Percentiles rank a stretch among this genome's conserved stretches.
Evolutionary conservation across 2,113 vertebrate species (phyloP).

Genomic region (Xiphorhynchus elegans): DNA sequence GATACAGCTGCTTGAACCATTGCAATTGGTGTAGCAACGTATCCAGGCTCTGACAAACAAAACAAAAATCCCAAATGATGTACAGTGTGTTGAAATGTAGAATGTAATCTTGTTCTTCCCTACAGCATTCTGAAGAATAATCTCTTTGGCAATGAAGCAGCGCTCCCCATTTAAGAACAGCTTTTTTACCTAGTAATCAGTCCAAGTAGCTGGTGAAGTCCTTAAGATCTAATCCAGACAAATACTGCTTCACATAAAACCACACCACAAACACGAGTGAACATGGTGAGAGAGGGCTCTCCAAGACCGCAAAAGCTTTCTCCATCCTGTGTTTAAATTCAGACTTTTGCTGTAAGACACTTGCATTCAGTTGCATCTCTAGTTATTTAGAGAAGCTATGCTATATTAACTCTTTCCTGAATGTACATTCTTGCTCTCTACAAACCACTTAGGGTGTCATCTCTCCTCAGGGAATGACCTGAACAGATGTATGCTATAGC

Average conservation of each 20-base stretch:
- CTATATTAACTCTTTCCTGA: not conserved
- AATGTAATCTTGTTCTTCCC: not conserved
- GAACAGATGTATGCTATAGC: not conserved
- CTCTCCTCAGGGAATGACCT: not conserved
- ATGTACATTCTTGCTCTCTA: not conserved
- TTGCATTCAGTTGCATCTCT: not conserved
- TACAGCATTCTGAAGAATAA: not conserved
- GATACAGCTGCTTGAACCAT: constrained; percentile 93
- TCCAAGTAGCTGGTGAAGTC: not conserved
- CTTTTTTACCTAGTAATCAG: not conserved
- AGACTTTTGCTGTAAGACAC: not conserved
- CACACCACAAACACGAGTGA: not conserved
- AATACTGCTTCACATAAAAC: not conserved
- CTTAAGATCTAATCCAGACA: not conserved
- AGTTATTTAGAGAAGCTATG: not conserved
- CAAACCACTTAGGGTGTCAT: not conserved
- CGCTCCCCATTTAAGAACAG: not conserved
- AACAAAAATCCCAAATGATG: not conserved
- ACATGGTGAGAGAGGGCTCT: not conserved
- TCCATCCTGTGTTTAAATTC: not conserved
- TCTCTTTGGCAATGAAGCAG: not conserved
- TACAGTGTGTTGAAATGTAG: not conserved
- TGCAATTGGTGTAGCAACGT: constrained; percentile 88
- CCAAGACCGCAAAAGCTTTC: not conserved
- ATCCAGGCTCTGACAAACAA: constrained; percentile 81